phyloP scores from a whole-genome alignment of 2,888 invertebrate genomes.

The Cerceris rybyensis region DNA sequence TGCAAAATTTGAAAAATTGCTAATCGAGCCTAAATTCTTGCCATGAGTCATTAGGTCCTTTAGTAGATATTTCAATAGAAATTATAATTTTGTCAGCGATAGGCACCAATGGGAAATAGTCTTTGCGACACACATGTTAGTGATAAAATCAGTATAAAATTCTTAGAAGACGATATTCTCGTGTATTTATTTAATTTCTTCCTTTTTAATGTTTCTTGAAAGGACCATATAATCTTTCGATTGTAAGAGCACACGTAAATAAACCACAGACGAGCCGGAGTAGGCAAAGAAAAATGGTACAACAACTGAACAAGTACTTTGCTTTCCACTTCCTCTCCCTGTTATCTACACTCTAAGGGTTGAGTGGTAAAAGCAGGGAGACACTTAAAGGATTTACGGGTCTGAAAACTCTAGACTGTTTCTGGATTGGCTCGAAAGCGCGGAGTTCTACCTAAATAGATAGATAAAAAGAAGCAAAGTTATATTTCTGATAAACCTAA shows the following conservation, averaged over 20 bases:
- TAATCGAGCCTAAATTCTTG: too few relatives aligned
- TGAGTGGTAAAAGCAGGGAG: conserved; percentile 68
- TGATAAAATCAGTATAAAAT: too few relatives aligned
- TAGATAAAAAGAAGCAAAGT: not conserved
- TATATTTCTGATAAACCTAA: not conserved
- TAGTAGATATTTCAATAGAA: too few relatives aligned
- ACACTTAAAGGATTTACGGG: conserved; percentile 81
- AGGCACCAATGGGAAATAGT: too few relatives aligned
- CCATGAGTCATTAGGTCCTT: too few relatives aligned
- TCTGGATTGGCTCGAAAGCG: conserved; percentile 64
- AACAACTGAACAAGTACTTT: conserved; percentile 57
- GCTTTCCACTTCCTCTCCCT: conserved; percentile 50
- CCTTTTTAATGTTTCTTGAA: too few relatives aligned
- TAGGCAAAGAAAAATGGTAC: conserved; percentile 67
- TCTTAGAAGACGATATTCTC: too few relatives aligned
- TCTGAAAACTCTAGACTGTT: conserved; percentile 73
- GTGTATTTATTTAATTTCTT: too few relatives aligned
- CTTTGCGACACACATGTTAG: too few relatives aligned
- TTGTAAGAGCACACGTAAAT: conserved; percentile 43
- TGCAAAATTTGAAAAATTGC: too few relatives aligned
- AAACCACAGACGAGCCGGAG: conserved; percentile 46
- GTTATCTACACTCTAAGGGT: conserved; percentile 60
- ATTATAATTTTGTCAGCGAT: too few relatives aligned
- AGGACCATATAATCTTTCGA: conserved; percentile 33
- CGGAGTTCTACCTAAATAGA: conserved; percentile 59